Evolutionary conservation across 1,140 invertebrate genomes (phyloP).

Genomic region (Drosophila kanapiae): DNA sequence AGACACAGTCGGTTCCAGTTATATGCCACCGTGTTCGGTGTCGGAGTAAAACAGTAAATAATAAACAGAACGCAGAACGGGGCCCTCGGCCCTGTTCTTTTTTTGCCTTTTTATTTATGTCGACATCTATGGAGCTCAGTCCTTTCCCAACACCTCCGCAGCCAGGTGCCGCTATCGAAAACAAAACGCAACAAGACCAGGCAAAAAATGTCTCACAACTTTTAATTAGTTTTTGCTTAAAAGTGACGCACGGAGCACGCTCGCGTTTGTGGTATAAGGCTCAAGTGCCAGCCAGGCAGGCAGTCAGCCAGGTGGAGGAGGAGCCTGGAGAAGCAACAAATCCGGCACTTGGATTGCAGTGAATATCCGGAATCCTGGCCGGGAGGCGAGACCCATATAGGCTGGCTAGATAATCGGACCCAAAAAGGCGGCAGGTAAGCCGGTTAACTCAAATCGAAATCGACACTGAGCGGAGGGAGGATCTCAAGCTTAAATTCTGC

Average conservation of each 20-base stretch:
- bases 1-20: constrained; percentile 16
- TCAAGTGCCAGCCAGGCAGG: constrained; percentile 9
- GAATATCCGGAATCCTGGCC: neutral
- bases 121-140: constrained; percentile 10
- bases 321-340: constrained; percentile 1
- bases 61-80: constrained; percentile 67
- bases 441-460: constrained; percentile 5
- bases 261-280: constrained; percentile 33
- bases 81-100: constrained; percentile 20
- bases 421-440: neutral
- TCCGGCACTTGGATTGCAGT: constrained; percentile 16
- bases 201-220: constrained; percentile 80
- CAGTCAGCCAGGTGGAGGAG: neutral
- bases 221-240: constrained; percentile 84
- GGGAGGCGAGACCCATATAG: neutral
- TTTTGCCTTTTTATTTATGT: constrained; percentile 49
- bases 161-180: constrained; percentile 59
- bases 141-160: neutral
- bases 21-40: constrained; percentile 41
- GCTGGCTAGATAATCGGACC: constrained; percentile 22
- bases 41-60: constrained; percentile 71
- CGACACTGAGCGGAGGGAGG: too few relatives aligned
- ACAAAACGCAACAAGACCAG: constrained; percentile 54
- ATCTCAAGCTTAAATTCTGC: constrained; percentile 2
- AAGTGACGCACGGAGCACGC: constrained; percentile 59